Percentiles rank a stretch among this genome's conserved stretches.
These are phyloP conservation scores for Girardinichthys multiradiatus DNA, from an alignment of 2,113 vertebrate species.

Conservation along the genomic window DNA sequence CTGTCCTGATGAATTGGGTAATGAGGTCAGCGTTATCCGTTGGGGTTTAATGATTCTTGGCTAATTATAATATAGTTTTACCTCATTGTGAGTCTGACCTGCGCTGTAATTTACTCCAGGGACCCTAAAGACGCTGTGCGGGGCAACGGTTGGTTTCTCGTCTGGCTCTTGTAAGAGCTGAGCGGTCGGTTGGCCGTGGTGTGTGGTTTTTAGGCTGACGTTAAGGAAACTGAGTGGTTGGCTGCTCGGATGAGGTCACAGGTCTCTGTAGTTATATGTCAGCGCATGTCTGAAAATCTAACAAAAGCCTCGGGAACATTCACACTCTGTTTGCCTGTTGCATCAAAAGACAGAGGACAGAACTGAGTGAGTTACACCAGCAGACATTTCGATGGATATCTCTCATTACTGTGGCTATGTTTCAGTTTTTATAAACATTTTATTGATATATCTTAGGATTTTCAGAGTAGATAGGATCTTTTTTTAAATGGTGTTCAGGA, in stretches of 20 bases:
- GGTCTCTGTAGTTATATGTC: conserved; percentile 59
- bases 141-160: conserved; percentile 5
- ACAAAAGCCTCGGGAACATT: conserved; percentile 41
- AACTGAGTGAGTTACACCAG: conserved; percentile 51
- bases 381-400: background rate
- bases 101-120: conserved; percentile 48
- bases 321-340: conserved; percentile 29
- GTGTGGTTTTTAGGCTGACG: conserved; percentile 51
- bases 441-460: background rate
- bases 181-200: conserved; percentile 17
- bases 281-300: conserved; percentile 41
- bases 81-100: conserved; percentile 43
- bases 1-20: conserved; percentile 33
- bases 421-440: background rate
- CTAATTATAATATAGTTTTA: conserved; percentile 52
- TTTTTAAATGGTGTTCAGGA: too few relatives aligned
- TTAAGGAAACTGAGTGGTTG: conserved; percentile 54
- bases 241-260: conserved; percentile 71
- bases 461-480: background rate
- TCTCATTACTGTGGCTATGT: background rate
- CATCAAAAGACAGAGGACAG: conserved; percentile 28
- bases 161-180: conserved; percentile 16
- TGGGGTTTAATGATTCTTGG: conserved; percentile 57
- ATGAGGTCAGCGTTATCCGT: conserved; percentile 48
- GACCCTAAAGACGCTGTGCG: conserved; percentile 27